Evolutionary conservation across 2,113 vertebrate genomes (phyloP), one percentile per base, ranked within the genome.

Genomic region (Hiodon alosoides): DNA sequence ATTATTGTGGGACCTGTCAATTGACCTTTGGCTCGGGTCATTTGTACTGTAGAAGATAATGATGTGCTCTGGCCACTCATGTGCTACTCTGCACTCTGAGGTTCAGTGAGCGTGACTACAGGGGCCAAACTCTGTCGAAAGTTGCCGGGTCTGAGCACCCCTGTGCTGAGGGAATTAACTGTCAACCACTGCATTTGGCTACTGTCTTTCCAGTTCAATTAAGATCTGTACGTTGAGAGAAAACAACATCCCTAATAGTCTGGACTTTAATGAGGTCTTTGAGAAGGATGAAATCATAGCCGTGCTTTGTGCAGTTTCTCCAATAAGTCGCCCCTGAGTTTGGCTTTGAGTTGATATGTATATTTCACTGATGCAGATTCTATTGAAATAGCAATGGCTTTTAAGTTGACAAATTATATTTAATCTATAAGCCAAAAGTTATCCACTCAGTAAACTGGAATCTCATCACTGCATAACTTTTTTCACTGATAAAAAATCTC

Each of bases 361-460:
- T 78, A 81, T 87, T 83, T 80, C 85, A 85, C 90, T 86, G 89
- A 84, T 81, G 77, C 76, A 74, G 90, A 87, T 91, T 90, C 87
- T 79, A 86, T 93, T 91, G 90, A 89, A 90, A 91, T 89, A 91
- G 85, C 83, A 85, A 86, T 89, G 88, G 88, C 85, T 85, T 90
- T 87, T 78, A 88, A 89, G 87, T 87, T 84, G 81, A 82, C 68
- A 69, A 85, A 72, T 92, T 85, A 83, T 70, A 84, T 93, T 93
- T 86, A 67, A 31, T 70, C 72, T 74, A 64, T 77, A 74, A 78
- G 71, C 71, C 54, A 16, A 75, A 79, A 79, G 60, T 74, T 58
- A 74, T 79, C 73, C 48, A 76, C 80, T 67, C 78, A 60, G 65
- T 69, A 77, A 48, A 71, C 59, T 67, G 67, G 74, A 69, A 62